Evolutionary conservation across 2,888 invertebrate species (phyloP), one percentile per base, ranked within the genome.

Genomic region (Molanna angustata): DNA sequence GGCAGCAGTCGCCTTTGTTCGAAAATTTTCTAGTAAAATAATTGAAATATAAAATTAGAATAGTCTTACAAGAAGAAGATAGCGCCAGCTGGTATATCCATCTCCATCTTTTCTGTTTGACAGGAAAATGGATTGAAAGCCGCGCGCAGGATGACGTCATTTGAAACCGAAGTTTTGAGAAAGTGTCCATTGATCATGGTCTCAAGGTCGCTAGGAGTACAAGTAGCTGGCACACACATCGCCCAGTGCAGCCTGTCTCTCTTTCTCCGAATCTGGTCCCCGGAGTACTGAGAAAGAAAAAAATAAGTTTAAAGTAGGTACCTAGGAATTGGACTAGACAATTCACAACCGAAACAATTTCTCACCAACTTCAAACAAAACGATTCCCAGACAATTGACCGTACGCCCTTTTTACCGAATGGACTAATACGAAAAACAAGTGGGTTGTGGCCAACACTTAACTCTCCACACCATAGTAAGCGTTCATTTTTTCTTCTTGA

Each of bases 221-320:
- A 82, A 0, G 70, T 65, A 0, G 69, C 68, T 0, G 82, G 82
- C 11, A 78, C 74, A 60, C 82, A 82, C 1, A 74, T 69, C 0
- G 80, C 81, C 80, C 79, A 80, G 50, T 76, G 73, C 45, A 81
- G 54, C 60, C 68, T 63, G 72, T 74, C 13, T 70, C 63, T 1
- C 69, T 69, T 13, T 70, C 69, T 37, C 64, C 63, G 61, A 69
- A 67, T 1, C 62, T 66, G 2, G 69, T 70, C 52, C 64, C 64
- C 49, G 61, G 63, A 45, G 64, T 57, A 56, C 61, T 61, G 43
- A 2, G 31, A 45, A 27, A n/a, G 27, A 16, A 17, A 19, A 20
- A 31, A 49, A 42, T 61, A 67, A n/a, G n/a, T n/a, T n/a, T n/a
- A n/a, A n/a, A n/a, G n/a, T n/a, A n/a, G n/a, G n/a, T n/a, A n/a